Evolutionary conservation across 2,797 vertebrate genomes (phyloP), one percentile per base, ranked within the genome.

Genomic region (Sandelia bainsii): DNA sequence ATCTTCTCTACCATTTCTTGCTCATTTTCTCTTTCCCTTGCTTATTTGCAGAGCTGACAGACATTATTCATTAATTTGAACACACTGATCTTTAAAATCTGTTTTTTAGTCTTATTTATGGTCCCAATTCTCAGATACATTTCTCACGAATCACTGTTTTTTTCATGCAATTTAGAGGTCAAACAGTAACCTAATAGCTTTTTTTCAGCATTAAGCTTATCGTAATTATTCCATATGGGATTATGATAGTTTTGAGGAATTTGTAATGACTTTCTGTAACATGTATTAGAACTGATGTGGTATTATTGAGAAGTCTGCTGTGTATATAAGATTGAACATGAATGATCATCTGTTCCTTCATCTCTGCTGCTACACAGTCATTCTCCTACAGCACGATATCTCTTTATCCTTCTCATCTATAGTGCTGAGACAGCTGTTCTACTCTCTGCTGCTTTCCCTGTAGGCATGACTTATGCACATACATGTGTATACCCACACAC

Each of bases 321-420:
- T 68, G 53, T 44, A 29, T 50, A 39, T n/a, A 45, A 49, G 11
- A 32, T 12, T 37, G n/a, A 75, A 51, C 53, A 59, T 51, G 62
- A 66, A 60, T 20, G 12, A 66, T 71, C 52, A 32, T 61, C 34
- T 34, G 58, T 64, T 67, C 70, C 53, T 64, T 77, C 57, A 7
- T 73, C 59, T 11, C 13, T 57, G 17, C 42, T 61, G 68, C 56
- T 51, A 71, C 56, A 64, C 5, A 45, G 45, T 50, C 56, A 3
- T 74, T 75, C 62, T 71, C 62, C 52, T 63, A 51, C 65, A 61
- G 50, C 71, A 39, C 77, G 67, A 32, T 80, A 73, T 79, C 74
- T 79, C 75, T 81, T 85, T 84, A 85, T 89, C 73, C 44, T 58
- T 62, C 53, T 73, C 75, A 77, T 86, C 72, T 72, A 34, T 64